Evolutionary conservation across 2,113 vertebrate genomes (phyloP).

Genomic region (Prinia subflava): DNA sequence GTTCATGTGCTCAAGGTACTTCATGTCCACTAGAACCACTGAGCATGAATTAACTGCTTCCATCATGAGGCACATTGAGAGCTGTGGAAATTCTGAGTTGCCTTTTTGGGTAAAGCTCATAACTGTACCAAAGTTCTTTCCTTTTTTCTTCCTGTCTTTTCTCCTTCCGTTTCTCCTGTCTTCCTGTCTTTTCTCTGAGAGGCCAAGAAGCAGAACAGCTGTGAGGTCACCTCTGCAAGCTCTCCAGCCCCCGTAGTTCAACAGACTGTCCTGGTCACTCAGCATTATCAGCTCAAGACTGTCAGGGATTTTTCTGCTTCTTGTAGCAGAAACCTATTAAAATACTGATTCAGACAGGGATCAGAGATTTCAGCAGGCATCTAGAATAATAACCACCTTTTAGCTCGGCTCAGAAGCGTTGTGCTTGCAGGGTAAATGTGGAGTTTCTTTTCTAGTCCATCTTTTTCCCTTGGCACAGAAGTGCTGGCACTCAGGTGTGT

Average conservation of each 20-base stretch:
- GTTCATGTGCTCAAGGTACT: background rate
- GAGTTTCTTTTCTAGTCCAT: slow-evolving; percentile 15
- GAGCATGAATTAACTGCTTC: background rate
- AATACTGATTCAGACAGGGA: background rate
- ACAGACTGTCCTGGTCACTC: background rate
- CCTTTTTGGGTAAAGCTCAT: background rate
- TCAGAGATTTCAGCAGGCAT: background rate
- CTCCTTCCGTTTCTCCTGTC: no score
- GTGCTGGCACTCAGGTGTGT: background rate
- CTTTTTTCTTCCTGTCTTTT: background rate
- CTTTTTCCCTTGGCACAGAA: slow-evolving; percentile 4
- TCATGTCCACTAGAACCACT: background rate
- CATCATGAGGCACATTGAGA: background rate
- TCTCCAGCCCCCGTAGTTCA: background rate
- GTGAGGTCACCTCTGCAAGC: background rate
- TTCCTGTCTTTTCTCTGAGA: background rate
- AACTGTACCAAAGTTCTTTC: background rate
- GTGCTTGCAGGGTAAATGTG: background rate
- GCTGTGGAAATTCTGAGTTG: background rate
- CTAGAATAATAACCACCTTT: background rate
- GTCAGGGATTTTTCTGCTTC: background rate
- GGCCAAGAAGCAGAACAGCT: background rate
- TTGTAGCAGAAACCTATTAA: background rate
- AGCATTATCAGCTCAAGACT: background rate
- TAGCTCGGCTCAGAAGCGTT: background rate